phyloP scores from a whole-genome alignment of 2,797 vertebrate genomes.

The Ambastaia sidthimunki region DNA sequence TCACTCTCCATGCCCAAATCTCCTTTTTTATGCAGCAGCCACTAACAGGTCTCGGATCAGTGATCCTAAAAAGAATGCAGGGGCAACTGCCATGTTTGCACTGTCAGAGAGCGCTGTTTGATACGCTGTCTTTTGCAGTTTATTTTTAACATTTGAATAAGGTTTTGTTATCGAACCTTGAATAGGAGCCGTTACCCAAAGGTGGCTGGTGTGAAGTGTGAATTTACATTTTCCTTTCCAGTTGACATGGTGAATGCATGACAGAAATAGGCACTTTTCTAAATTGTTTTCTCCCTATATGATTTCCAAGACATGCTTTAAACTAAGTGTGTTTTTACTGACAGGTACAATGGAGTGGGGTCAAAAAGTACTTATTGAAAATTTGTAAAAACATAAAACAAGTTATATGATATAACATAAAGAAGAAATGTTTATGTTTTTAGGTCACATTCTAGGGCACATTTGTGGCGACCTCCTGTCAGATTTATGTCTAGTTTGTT shows the following conservation, averaged over 20 bases:
- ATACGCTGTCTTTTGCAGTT: constrained; percentile 41
- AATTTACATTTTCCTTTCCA: constrained; percentile 7
- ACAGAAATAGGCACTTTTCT: no score
- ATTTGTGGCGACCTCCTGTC: no score
- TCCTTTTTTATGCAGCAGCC: constrained; percentile 61
- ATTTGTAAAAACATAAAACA: not conserved
- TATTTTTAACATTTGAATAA: constrained; percentile 55
- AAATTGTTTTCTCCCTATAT: no score
- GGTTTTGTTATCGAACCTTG: constrained; percentile 46
- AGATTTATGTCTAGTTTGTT: no score
- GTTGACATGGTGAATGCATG: no score
- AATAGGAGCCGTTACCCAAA: constrained; percentile 36
- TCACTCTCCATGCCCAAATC: constrained; percentile 40
- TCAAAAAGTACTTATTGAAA: not conserved
- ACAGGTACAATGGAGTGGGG: not conserved
- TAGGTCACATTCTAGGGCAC: no score
- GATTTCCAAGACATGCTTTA: no score
- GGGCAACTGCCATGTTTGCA: constrained; percentile 68
- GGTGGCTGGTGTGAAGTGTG: constrained; percentile 10
- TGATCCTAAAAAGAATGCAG: constrained; percentile 72
- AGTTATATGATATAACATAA: no score
- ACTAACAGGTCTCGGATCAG: constrained; percentile 78
- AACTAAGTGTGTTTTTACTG: not conserved
- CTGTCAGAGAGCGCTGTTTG: constrained; percentile 52
- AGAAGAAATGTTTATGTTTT: not conserved